Evolutionary conservation across 2,797 vertebrate species (phyloP), one percentile per base, ranked within the genome.

Genomic region (Oreortyx pictus): DNA sequence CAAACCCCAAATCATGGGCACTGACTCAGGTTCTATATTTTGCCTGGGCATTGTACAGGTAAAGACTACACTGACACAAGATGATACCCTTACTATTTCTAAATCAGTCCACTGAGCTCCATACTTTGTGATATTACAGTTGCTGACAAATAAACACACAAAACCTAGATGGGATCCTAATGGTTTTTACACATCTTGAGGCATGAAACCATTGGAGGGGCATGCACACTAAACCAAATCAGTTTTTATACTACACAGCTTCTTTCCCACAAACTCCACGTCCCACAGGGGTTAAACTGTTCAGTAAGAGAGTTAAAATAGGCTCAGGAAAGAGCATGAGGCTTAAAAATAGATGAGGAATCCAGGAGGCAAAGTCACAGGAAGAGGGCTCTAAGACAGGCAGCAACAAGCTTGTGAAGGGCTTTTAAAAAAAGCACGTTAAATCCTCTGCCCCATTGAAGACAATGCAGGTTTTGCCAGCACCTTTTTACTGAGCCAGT

Each of bases 321-420:
- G 79, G 68, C 15, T 0, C 84, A 89, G 70, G 50, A 89, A 94
- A 81, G 71, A 94, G 86, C 60, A 61, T 5, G 37, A 89, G 37
- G 54, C 57, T 86, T 91, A 94, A 95, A 95, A 91, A 96, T 91
- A 96, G 93, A 95, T 82, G 44, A 94, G 77, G 73, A 94, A 83
- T 90, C 86, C 79, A 90, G 79, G 73, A 90, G 81, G 88, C 79
- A 94, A 92, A 92, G 79, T 93, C 50, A 96, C 50, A 89, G 86
- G 86, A 95, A 75, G 67, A 92, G 19, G 14, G 71, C 67, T 56
- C 47, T 1, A 0, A 68, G 67, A 86, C 33, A 76, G 25, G 60
- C 85, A 86, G 47, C 66, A 89, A 67, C 14, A 82, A 76, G 35
- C 4, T 1, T 1, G 0, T 10, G 20, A 46, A 82, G 14, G 16